phyloP scores from a whole-genome alignment of 2,797 vertebrate species.

The Bovichtus diacanthus region DNA sequence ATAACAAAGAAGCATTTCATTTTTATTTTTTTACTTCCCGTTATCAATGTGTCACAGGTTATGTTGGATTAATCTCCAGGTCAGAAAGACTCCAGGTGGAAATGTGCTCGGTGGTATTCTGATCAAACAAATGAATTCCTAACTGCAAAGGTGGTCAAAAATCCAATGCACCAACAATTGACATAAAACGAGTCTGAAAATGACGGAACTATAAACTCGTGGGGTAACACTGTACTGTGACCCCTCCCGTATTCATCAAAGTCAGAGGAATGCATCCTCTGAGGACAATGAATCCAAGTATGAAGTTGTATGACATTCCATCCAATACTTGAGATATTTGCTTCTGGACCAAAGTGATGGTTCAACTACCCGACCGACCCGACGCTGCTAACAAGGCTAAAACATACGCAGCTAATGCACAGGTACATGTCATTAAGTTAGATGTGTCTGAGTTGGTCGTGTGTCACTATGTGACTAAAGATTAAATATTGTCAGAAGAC shows the following conservation, averaged over 20 bases:
- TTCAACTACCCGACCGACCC: not conserved
- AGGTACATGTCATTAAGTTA: not conserved
- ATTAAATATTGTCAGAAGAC: not conserved
- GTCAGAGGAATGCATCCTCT: not conserved
- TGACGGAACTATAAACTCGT: not conserved
- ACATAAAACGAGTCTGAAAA: not conserved
- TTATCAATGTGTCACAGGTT: slow-evolving; percentile 29
- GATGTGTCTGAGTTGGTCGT: too few species aligned
- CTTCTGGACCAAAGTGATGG: too few species aligned
- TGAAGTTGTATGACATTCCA: not conserved
- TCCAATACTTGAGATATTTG: too few species aligned
- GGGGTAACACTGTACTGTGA: not conserved
- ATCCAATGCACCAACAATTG: not conserved
- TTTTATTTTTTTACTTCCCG: slow-evolving; percentile 32
- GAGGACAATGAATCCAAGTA: not conserved
- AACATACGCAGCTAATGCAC: not conserved
- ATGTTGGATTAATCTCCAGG: slow-evolving; percentile 34
- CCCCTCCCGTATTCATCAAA: not conserved
- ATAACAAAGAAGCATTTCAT: slow-evolving; percentile 47
- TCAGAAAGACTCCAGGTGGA: slow-evolving; percentile 18
- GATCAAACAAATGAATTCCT: not conserved
- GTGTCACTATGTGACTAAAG: too few species aligned
- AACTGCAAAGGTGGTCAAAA: slow-evolving; percentile 10
- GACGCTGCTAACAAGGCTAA: not conserved
- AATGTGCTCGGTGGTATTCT: not conserved